Base-by-base conservation (phyloP, 2,113 vertebrate species). In the Xenus cinereus region DNA sequence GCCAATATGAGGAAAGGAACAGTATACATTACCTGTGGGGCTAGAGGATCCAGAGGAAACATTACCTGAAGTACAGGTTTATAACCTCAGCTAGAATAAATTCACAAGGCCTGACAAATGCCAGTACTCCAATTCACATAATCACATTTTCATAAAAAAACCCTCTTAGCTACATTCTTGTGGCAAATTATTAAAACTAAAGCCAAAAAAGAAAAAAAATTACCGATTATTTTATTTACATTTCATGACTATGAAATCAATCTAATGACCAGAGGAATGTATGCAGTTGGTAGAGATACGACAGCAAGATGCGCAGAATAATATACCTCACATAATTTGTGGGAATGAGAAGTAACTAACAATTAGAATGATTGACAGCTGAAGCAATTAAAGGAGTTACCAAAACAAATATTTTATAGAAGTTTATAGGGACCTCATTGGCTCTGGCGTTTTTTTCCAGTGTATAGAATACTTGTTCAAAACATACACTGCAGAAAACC, bases 321-420 rank as follows among this genome's bases (percentile, higher is more conserved):
- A 7, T 3, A 41, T 85, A 88, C 93, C 87, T 84, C 87, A 96
- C 27, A 4, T 83, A 73, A 94, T 88, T 60, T 35, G 10, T 14
- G 75, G 83, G 78, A 83, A 73, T 62, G 57, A 66, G 67, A 68
- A 76, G 50, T 33, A 82, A 50, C 54, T 6, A 10, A 32, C 88
- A 92, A 95, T 96, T 96, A 94, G 4, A 41, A 22, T 13, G 10
- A 93, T 48, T 91, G 54, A 18, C 62, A 93, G 35, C 50, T 37
- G 75, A 79, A n/a, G 45, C 83, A 95, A 94, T 77, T 83, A n/a
- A 48, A 85, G 57, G 35, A 69, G 57, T 90, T 92, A 60, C 71
- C 45, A 90, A 93, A 80, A 35, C 41, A 18, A 93, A 41, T 64
- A 69, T 53, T 91, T 87, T 33, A 60, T 46, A 48, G 5, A 91